Evolutionary conservation across 2,888 invertebrate genomes (phyloP), one percentile per base, ranked within the genome.

Genomic region (Stomorhina lunata): DNA sequence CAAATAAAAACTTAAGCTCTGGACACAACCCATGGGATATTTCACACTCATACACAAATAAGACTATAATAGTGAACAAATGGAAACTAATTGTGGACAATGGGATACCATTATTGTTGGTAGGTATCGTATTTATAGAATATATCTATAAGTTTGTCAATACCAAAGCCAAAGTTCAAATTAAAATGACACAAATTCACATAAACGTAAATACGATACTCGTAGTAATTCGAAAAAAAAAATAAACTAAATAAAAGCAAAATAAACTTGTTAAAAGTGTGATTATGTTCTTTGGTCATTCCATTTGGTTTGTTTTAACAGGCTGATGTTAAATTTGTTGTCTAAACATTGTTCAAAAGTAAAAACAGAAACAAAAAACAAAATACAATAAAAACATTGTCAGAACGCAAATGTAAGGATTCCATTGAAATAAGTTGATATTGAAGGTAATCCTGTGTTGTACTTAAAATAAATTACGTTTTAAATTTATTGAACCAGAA

Each of bases 401-500:
- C n/a, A n/a, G n/a, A 48, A 0, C 22, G 32, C 34, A 72, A 61
- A 27, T 61, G 34, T 17, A 63, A 32, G 32, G n/a, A 63, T 63
- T 78, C 65, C 27, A 72, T 48, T 55, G 63, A 55, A 65, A 72
- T 12, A 45, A 57, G 71, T 65, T 78, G 77, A 15, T 22, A 34
- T 45, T 69, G 57, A 22, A 71, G 78, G 69, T 69, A 75, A 68
- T 72, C 43, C 61, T 9, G n/a, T 61, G 15, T 71, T 43, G 66
- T 43, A n/a, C n/a, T n/a, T n/a, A 12, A 43, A 81, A 72, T 48
- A 45, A 34, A 61, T 76, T 66, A 63, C 55, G 34, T 65, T 78
- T 48, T 37, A 17, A 69, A 75, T 65, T 78, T 75, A 78, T 75
- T 69, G 75, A 45, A 43, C 55, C 66, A 37, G 55, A 77, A 77